Evolutionary conservation across 2,888 invertebrate genomes (phyloP).

Genomic region (Geophilus truncorum): DNA sequence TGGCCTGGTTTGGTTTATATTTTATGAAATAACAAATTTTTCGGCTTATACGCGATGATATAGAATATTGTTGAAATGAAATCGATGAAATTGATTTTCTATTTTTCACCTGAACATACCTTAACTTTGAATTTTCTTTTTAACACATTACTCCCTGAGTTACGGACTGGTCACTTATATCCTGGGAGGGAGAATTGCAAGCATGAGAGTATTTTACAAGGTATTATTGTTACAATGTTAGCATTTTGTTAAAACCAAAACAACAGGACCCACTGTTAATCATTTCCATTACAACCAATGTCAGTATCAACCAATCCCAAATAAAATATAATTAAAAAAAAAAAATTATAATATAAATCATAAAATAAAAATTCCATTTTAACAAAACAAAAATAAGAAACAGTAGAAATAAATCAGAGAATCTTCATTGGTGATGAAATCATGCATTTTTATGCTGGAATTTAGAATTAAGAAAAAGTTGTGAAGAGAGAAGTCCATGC

Average conservation of each 20-base stretch:
- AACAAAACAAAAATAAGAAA: too few species aligned
- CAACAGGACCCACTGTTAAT: background rate
- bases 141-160: constrained; percentile 37
- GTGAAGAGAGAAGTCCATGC: background rate
- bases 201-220: constrained; percentile 30
- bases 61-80: too few species aligned
- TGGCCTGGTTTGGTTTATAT: too few species aligned
- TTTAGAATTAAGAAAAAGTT: background rate
- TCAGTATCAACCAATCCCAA: background rate
- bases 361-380: too few species aligned
- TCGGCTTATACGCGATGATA: too few species aligned
- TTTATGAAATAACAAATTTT: too few species aligned
- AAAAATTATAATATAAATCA: too few species aligned
- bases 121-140: background rate
- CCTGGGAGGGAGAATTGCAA: constrained; percentile 34
- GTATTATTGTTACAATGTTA: background rate
- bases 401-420: too few species aligned
- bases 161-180: constrained; percentile 38
- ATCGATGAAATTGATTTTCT: background rate
- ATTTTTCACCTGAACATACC: background rate
- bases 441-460: background rate
- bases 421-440: background rate
- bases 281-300: too few species aligned
- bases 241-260: background rate
- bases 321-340: too few species aligned